A percentile compares a stretch with the other conserved stretches of the same genome.
Evolutionary conservation across 2,797 vertebrate species (phyloP).

Genomic region (Tenualosa ilisha): DNA sequence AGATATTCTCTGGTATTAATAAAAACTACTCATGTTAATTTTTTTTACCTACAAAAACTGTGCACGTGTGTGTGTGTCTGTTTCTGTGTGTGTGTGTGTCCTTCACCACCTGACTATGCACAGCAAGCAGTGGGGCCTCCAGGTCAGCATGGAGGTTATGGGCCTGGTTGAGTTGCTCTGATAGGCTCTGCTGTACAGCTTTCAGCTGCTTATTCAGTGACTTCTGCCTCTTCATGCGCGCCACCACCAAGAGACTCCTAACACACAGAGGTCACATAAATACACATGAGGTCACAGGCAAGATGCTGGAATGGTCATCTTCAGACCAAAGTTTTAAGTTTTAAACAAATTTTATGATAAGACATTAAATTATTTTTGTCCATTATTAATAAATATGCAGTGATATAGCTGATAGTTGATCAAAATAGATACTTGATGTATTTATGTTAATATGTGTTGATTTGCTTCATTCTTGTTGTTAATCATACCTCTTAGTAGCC

Average conservation of each 20-base stretch:
- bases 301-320: background rate
- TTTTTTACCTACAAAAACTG: background rate
- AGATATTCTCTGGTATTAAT: background rate
- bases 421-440: no score
- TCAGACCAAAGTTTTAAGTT: background rate
- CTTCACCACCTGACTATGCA: conserved; percentile 48
- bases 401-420: background rate
- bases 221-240: conserved; percentile 46
- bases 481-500: no score
- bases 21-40: background rate
- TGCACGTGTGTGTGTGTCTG: background rate
- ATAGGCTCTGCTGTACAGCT: conserved; percentile 51
- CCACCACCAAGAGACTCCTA: conserved; percentile 47
- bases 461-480: no score
- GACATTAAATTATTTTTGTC: background rate
- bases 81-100: background rate
- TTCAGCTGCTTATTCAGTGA: conserved; percentile 53
- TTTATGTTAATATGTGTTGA: no score
- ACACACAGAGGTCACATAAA: conserved; percentile 19
- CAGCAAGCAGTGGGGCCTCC: conserved; percentile 46
- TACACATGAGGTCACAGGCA: background rate
- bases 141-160: conserved; percentile 50
- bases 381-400: no score
- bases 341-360: background rate
- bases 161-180: conserved; percentile 56